Conservation (phyloP, 1,140 invertebrate species). For the Leptopilina clavipes region DNA sequence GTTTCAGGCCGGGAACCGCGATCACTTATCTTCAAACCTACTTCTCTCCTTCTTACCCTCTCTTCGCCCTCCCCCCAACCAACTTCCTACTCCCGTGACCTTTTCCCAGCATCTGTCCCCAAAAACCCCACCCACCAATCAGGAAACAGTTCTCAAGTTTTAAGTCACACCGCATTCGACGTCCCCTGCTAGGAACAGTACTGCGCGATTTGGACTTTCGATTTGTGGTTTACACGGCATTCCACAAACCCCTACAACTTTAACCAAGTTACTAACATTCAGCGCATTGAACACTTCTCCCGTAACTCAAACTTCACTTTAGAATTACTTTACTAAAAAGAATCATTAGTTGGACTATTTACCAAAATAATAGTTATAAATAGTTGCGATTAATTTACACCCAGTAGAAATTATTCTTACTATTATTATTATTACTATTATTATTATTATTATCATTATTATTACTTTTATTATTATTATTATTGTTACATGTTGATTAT, state of each 20-base stretch:
- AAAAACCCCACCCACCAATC: neutral
- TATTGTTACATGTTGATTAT: too few relatives aligned
- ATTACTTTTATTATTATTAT: too few relatives aligned
- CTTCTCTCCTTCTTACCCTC: neutral
- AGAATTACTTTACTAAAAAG: constrained; percentile 4
- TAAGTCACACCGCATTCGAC: constrained; percentile 58
- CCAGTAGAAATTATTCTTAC: too few relatives aligned
- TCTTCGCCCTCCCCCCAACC: neutral
- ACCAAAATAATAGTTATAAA: constrained; percentile 44
- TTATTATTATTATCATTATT: too few relatives aligned
- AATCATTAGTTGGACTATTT: constrained; percentile 11
- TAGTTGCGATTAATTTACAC: too few relatives aligned
- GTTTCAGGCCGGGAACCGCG: constrained; percentile 70
- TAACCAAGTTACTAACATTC: constrained; percentile 42
- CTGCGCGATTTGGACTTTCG: constrained; percentile 60
- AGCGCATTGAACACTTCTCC: constrained; percentile 11
- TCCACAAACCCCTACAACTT: constrained; percentile 44
- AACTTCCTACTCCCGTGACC: neutral
- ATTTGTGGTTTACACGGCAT: constrained; percentile 52
- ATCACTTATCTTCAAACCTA: constrained; percentile 71
- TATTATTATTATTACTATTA: too few relatives aligned
- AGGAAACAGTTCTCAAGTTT: constrained; percentile 54
- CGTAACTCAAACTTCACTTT: neutral
- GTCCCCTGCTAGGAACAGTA: constrained; percentile 34
- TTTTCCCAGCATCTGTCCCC: constrained; percentile 28